Conservation (phyloP, 2,113 vertebrate species). For the Dromaius novaehollandiae region DNA sequence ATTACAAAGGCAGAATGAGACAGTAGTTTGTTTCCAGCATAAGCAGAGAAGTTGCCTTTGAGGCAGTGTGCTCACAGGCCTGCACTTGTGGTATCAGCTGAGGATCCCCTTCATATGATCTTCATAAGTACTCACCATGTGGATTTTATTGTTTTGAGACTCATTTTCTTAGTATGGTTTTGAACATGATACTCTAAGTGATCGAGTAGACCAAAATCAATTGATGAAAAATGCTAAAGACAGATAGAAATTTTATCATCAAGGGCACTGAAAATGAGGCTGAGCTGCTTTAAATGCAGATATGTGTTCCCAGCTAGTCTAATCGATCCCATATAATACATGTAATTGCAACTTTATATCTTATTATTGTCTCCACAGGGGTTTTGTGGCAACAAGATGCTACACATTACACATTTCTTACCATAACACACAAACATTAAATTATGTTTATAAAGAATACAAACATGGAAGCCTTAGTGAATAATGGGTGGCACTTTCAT, state of each 20-base stretch:
- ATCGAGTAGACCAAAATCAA: conserved; percentile 4
- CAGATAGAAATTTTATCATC: conserved; percentile 19
- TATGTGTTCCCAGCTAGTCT: conserved; percentile 40
- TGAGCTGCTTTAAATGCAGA: conserved; percentile 71
- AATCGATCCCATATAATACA: conserved; percentile 67
- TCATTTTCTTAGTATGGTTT: conserved; percentile 36
- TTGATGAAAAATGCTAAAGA: conserved; percentile 26
- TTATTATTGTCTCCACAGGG: conserved; percentile 67
- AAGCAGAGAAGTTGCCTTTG: not conserved
- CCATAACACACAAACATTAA: conserved; percentile 55
- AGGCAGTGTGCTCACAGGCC: not conserved
- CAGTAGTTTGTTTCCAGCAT: not conserved
- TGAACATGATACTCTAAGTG: conserved; percentile 56
- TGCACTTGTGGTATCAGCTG: not conserved
- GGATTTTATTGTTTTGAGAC: conserved; percentile 27
- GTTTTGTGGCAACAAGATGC: conserved; percentile 42
- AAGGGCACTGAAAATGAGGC: conserved; percentile 27
- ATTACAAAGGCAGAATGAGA: not conserved
- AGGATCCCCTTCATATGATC: not conserved
- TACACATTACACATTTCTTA: conserved; percentile 29
- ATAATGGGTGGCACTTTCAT: not conserved
- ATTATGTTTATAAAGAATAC: conserved; percentile 54
- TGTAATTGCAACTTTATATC: conserved; percentile 66
- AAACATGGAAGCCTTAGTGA: conserved; percentile 6
- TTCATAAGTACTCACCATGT: not conserved